Conservation (phyloP, 2,797 vertebrate species). For the Gephyroberyx darwinii region DNA sequence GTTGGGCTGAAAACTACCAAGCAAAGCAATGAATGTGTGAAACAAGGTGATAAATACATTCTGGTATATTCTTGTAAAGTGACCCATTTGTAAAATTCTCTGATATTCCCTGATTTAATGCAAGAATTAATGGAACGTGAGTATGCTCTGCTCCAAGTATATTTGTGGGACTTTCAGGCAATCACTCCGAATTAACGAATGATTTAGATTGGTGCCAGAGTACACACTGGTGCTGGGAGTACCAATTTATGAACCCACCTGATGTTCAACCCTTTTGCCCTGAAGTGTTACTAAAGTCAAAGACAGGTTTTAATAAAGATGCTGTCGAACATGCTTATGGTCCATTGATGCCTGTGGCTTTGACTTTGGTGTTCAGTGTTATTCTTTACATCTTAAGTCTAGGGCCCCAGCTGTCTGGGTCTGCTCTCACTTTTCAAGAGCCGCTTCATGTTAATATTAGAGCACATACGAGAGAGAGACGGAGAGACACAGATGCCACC, state of each 20-base stretch:
- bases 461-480: slow-evolving; percentile 23
- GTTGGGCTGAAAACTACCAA: too few species aligned
- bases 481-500: slow-evolving; percentile 54
- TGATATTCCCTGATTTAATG: too few species aligned
- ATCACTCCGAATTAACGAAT: slow-evolving; percentile 22
- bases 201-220: slow-evolving; percentile 20
- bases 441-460: slow-evolving; percentile 46
- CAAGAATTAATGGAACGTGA: not conserved
- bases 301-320: slow-evolving; percentile 25
- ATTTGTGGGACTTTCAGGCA: slow-evolving; percentile 8
- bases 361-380: slow-evolving; percentile 1
- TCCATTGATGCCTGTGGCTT: slow-evolving; percentile 9
- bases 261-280: slow-evolving; percentile 30
- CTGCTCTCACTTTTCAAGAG: slow-evolving; percentile 12
- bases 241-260: slow-evolving; percentile 41
- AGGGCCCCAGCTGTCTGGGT: slow-evolving; percentile 34
- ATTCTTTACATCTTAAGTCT: not conserved
- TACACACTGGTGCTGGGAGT: not conserved
- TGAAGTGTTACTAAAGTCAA: slow-evolving; percentile 26
- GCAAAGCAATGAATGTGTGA: too few species aligned
- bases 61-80: too few species aligned
- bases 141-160: slow-evolving; percentile 21
- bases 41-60: too few species aligned
- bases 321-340: slow-evolving; percentile 22
- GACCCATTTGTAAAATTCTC: too few species aligned